Conservation (phyloP, 2,113 vertebrate species). For the Polypterus senegalus region DNA sequence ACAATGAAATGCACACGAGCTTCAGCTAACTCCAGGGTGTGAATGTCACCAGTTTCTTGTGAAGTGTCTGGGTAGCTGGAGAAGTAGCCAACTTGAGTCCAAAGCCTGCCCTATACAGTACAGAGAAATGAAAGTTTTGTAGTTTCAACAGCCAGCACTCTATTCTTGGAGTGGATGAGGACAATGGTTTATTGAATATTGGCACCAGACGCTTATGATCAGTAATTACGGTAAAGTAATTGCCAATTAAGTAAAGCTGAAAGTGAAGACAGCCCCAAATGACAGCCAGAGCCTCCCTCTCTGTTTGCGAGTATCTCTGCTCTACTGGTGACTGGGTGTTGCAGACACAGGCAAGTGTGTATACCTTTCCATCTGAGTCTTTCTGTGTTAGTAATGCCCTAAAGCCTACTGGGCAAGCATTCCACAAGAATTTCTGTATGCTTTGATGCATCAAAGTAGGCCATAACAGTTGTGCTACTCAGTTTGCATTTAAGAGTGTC, state of each 20-base stretch:
- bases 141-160: not conserved
- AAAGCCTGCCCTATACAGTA: not conserved
- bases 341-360: not conserved
- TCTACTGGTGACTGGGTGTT: constrained; percentile 17
- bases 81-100: not conserved
- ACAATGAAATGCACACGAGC: not conserved
- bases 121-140: not conserved
- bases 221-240: constrained; percentile 1
- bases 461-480: not conserved
- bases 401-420: not conserved
- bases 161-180: not conserved
- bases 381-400: constrained; percentile 4
- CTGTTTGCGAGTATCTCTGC: not conserved
- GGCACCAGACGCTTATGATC: not conserved
- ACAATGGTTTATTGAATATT: not conserved
- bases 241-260: not conserved
- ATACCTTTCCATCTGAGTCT: not conserved
- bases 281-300: not conserved
- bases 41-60: not conserved
- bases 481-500: not conserved
- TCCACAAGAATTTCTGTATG: not conserved
- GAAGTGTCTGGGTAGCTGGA: not conserved
- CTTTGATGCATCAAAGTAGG: not conserved
- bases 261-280: not conserved
- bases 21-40: not conserved